phyloP scores from a whole-genome alignment of 2,113 vertebrate species.

The Misgurnus anguillicaudatus region DNA sequence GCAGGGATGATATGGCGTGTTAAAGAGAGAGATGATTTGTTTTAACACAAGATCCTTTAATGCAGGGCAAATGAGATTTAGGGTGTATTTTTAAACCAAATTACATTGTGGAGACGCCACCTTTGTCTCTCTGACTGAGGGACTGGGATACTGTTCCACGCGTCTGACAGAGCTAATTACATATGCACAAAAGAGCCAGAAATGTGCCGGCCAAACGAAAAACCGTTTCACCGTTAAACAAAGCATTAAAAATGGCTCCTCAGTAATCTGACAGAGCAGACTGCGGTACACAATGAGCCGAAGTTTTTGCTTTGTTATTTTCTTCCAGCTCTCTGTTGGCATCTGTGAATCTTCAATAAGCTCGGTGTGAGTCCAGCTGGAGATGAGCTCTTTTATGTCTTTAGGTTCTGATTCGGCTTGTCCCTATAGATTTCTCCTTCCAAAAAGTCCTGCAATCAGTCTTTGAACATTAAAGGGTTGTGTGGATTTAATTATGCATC shows the following conservation, averaged over 20 bases:
- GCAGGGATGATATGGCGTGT: conserved; percentile 49
- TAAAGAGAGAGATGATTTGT: conserved; percentile 79
- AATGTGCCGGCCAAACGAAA: background rate
- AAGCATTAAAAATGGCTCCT: background rate
- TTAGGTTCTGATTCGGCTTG: conserved; percentile 46
- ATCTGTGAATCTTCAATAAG: conserved; percentile 44
- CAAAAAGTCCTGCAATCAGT: conserved; percentile 41
- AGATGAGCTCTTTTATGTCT: conserved; percentile 48
- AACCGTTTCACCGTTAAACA: background rate
- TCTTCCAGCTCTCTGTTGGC: background rate
- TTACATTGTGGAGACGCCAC: conserved; percentile 95
- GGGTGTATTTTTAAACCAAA: conserved; percentile 97
- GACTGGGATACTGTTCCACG: conserved; percentile 80
- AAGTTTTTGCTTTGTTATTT: conserved; percentile 10
- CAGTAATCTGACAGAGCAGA: conserved; percentile 1
- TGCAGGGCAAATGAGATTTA: conserved; percentile 96
- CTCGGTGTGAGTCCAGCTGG: conserved; percentile 36
- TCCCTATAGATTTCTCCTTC: conserved; percentile 44
- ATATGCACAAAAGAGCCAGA: conserved; percentile 56
- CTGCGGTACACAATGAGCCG: conserved; percentile 9
- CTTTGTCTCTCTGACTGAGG: conserved; percentile 79
- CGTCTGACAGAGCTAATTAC: conserved; percentile 73
- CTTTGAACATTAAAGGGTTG: conserved; percentile 49
- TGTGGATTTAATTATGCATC: conserved; percentile 53
- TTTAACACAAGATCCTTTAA: conserved; percentile 93